Evolutionary conservation across 1,140 invertebrate genomes (phyloP).

Genomic region (Babylonia areolata): DNA sequence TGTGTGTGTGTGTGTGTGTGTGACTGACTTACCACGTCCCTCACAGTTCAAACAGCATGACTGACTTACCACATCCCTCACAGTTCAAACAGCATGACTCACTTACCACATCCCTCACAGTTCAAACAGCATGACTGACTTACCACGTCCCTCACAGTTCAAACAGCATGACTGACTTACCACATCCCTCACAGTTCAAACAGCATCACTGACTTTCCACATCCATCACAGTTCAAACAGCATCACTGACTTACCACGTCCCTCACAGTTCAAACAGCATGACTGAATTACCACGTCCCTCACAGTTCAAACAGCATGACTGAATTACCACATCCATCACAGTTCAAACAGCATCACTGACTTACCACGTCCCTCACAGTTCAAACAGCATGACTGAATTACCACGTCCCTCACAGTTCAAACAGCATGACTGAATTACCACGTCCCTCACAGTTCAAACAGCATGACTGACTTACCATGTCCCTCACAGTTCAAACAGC

Average conservation of each 20-base stretch:
- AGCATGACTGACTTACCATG: conserved; percentile 57
- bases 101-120: conserved; percentile 72
- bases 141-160: conserved; percentile 74
- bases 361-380: conserved; percentile 73
- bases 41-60: no score
- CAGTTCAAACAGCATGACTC: no score
- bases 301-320: conserved; percentile 64
- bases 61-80: no score
- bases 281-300: conserved; percentile 64
- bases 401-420: conserved; percentile 74
- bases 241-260: conserved; percentile 59
- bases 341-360: conserved; percentile 52
- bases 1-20: no score
- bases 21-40: no score
- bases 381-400: conserved; percentile 34
- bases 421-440: conserved; percentile 53
- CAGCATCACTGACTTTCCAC: conserved; percentile 54
- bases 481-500: conserved; percentile 70
- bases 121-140: conserved; percentile 42
- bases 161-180: conserved; percentile 48
- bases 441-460: conserved; percentile 72
- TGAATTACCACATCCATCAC: conserved; percentile 70
- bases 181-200: conserved; percentile 73
- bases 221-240: conserved; percentile 71
- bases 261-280: conserved; percentile 69